Evolutionary conservation across 2,888 invertebrate species (phyloP).

Genomic region (Nasonia oneida): DNA sequence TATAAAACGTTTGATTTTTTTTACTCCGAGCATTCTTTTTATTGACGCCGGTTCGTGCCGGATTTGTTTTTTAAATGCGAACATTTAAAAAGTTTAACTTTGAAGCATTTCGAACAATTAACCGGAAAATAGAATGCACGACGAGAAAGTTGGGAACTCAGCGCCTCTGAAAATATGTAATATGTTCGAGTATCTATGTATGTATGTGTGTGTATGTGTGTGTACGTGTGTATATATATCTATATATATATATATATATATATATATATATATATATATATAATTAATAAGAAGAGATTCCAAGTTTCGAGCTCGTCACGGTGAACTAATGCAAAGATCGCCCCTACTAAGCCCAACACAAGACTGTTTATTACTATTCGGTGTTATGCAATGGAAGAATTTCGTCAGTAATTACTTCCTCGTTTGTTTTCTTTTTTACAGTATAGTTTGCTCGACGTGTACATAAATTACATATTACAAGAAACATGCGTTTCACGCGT

Average conservation of each 20-base stretch:
- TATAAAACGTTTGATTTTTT: constrained; percentile 45
- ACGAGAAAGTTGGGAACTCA: constrained; percentile 36
- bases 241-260: no score
- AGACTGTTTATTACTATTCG: constrained; percentile 76
- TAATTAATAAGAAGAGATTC: constrained; percentile 26
- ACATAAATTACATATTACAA: constrained; percentile 60
- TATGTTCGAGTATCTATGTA: constrained; percentile 23
- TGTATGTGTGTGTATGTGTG: not conserved
- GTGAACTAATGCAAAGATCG: constrained; percentile 57
- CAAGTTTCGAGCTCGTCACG: constrained; percentile 48
- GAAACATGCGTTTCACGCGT: constrained; percentile 49
- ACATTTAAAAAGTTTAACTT: constrained; percentile 12
- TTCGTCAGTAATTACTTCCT: constrained; percentile 42
- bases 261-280: no score
- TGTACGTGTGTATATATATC: accelerated
- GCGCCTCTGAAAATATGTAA: constrained; percentile 23
- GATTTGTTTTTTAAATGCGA: constrained; percentile 34
- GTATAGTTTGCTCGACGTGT: constrained; percentile 61
- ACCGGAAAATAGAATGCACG: constrained; percentile 23
- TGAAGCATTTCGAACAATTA: constrained; percentile 47
- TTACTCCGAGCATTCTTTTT: constrained; percentile 19
- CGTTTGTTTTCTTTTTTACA: constrained; percentile 64
- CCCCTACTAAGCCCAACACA: constrained; percentile 71
- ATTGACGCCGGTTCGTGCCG: constrained; percentile 19
- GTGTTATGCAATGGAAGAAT: constrained; percentile 66